Evolutionary conservation across 2,113 vertebrate species (phyloP), one percentile per base, ranked within the genome.

Genomic region (Ceratotherium simum): DNA sequence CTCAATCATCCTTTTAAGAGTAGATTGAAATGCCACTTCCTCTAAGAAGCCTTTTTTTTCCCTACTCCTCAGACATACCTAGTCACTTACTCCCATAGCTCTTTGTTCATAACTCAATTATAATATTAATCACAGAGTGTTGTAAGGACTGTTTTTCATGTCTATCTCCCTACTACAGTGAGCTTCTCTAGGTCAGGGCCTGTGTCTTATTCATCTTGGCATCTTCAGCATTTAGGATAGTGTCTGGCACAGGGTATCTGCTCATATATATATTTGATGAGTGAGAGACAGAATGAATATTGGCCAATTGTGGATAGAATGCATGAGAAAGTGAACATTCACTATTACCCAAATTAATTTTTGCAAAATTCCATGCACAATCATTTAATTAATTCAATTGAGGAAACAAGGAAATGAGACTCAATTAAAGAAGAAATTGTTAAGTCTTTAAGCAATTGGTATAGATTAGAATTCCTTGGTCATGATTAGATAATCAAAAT

Each of bases 381-480:
- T 89, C n/a, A 98, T 98, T 97, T 98, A 98, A 98, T 97, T 54
- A 96, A 93, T 96, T 97, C 92, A 96, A 58, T 58, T 96, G 94
- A 96, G 85, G 97, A 97, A 97, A 98, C 73, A 95, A 97, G 83
- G 83, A 98, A 97, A 98, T 97, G 48, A 29, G 91, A 82, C 95
- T 97, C 97, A 97, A 98, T 98, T 97, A 97, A 97, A 95, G 98
- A 95, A 98, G 79, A 97, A 95, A 95, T 5, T 70, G 25, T 96
- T 96, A 91, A 96, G 6, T 93, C 75, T 92, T 90, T 65, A 70
- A 56, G n/a, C 42, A 96, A 70, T 69, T 64, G 39, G 60, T 70
- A 69, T 1, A 54, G 76, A 91, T 82, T 76, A 92, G 11, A 89
- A 78, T 70, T 83, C 27, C 70, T 78, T 48, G 23, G 42, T 58